Evolutionary conservation across 2,113 vertebrate genomes (phyloP), one percentile per base, ranked within the genome.

Genomic region (Narcine bancroftii): DNA sequence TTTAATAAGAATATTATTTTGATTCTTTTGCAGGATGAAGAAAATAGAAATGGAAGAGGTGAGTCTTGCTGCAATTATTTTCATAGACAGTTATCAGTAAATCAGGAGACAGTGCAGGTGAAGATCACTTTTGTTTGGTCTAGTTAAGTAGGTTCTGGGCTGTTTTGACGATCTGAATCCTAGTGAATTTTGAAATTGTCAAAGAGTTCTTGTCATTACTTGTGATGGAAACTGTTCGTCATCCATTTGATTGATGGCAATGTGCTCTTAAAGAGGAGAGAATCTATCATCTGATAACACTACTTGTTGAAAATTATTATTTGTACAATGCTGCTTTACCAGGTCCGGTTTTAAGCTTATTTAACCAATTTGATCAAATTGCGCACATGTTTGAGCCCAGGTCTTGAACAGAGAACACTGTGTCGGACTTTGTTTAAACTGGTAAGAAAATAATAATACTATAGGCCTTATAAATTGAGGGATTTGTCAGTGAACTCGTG

Each of bases 21-120:
- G 56, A 66, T 94, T 89, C 93, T 75, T 93, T 92, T 92, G 83
- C 96, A 99, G 98, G 98, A 98, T 94, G 97, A 98, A 94, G 98
- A 98, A 95, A 97, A 99, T 36, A 97, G 97, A 92, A 97, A 98
- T 87, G 95, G 96, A 93, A 96, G 97, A 94, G 96, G 96, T 97
- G 92, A 95, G 95, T 94, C 53, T 39, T 66, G 36, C 47, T 76
- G 33, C 26, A 42, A 36, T 50, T 92, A 73, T 71, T 71, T 47
- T 75, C n/a, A 21, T 26, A 47, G 33, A n/a, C n/a, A 29, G 21
- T 53, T 53, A 26, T 36, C 47, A 87, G 21, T 13, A 60, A 92
- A 71, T 72, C 21, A 92, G 39, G 45, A 9, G 19, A 9, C 42
- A 7, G 53, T 83, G 45, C 47, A 10, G 47, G 24, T 15, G 47